phyloP scores from a whole-genome alignment of 2,797 vertebrate species.

The Anabacerthia variegaticeps region DNA sequence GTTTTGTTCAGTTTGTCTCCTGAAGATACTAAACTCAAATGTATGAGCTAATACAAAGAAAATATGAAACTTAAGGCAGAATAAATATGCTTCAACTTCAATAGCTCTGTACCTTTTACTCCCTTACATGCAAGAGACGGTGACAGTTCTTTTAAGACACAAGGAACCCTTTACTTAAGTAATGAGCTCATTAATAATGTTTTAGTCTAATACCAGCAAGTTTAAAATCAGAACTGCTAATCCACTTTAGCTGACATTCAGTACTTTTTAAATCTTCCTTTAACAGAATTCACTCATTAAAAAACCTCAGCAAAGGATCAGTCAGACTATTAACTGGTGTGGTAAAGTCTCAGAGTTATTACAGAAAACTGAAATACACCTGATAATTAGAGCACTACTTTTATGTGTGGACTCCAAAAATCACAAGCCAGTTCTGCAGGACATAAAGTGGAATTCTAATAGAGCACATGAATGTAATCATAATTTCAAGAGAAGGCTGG shows the following conservation, averaged over 20 bases:
- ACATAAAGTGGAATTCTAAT: background rate
- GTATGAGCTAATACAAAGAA: background rate
- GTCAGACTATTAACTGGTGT: background rate
- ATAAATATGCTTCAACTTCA: background rate
- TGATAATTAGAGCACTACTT: background rate
- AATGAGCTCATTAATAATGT: background rate
- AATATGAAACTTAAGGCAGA: background rate
- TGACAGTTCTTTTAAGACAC: background rate
- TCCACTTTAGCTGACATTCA: background rate
- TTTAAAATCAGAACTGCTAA: background rate
- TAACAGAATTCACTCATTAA: background rate
- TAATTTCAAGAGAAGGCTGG: background rate
- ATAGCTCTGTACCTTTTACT: background rate
- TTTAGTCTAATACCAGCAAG: background rate
- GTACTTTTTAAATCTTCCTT: background rate
- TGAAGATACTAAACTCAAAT: background rate
- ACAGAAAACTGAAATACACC: background rate
- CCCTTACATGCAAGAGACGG: background rate
- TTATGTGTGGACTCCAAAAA: background rate
- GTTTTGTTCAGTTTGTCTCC: background rate
- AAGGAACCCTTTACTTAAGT: background rate
- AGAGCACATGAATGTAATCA: background rate
- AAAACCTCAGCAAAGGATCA: background rate
- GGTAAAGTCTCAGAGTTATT: background rate
- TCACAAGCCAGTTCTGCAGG: background rate